Percentiles rank a stretch among this genome's conserved stretches.
Evolutionary conservation across 2,113 vertebrate genomes (phyloP).

Genomic region (Pterocles orientalis): DNA sequence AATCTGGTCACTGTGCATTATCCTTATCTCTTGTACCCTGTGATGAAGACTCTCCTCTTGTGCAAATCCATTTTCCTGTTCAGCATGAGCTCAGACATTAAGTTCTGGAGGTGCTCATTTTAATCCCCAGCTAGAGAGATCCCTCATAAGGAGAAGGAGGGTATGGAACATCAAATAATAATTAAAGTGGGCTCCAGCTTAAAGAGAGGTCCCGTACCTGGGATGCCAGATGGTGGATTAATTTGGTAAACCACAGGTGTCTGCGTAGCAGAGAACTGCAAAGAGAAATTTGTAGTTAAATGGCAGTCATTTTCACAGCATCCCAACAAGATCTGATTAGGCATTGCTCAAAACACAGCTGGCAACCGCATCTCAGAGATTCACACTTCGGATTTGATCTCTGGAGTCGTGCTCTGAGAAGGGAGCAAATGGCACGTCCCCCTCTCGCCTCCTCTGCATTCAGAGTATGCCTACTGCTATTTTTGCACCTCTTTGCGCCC

Average conservation of each 20-base stretch:
- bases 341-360: neutral
- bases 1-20: neutral
- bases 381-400: neutral
- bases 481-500: neutral
- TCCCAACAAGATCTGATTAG: neutral
- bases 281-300: constrained; percentile 31
- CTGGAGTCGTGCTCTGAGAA: neutral
- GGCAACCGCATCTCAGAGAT: neutral
- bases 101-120: neutral
- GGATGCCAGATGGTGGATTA: constrained; percentile 70
- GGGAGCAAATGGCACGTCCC: neutral
- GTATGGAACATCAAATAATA: neutral
- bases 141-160: neutral
- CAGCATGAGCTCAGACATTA: neutral
- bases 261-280: constrained; percentile 73
- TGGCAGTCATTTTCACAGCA: neutral
- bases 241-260: constrained; percentile 75
- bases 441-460: neutral
- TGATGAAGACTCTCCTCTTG: neutral
- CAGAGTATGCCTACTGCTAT: neutral
- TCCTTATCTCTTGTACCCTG: neutral
- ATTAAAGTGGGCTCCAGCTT: neutral
- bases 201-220: constrained; percentile 68
- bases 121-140: neutral
- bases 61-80: neutral